Base-by-base conservation (phyloP, 2,113 vertebrate species). In the Rana temporaria region DNA sequence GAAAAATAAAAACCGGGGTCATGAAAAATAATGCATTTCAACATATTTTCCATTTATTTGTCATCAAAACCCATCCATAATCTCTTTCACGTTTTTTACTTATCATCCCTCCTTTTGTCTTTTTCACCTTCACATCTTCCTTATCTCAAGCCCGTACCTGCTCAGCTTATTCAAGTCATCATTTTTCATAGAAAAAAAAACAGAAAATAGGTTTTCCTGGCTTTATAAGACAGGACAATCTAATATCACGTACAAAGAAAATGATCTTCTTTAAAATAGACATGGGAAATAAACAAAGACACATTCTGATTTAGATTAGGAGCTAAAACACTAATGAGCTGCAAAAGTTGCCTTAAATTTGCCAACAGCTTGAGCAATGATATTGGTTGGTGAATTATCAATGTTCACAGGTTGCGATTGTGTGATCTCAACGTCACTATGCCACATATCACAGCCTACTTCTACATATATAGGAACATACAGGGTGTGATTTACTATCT, bases 11-110 rank as follows among this genome's bases (percentile, higher is more conserved):
- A 78, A 78, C 75, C 55, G 22, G 55, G 48, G 62, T 30, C 62
- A 78, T 66, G 75, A 78, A 66, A 78, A 75, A 75, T 78, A 78
- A 64, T 55, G 75, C 56, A 78, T 53, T 66, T 55, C 72, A 75
- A 75, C 72, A 75, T 75, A 75, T 32, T 62, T 75, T 62, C 72
- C 72, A 75, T 75, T 30, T 62, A 38, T 75, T 75, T 75, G 72
- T 75, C 60, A 78, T 64, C 63, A 78, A 65, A 65, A 66, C 63
- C 52, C 38, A 20, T 32, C 42, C 65, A 30, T 78, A 78, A 78
- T 78, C 75, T 78, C 56, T 20, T 78, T 66, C 42, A 32, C 75
- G 56, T 78, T 52, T 65, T 53, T 78, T 53, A 78, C 62, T 78
- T 78, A 78, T 64, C 75, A 4, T 32, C 24, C 48, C 74, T 66